phyloP scores from a whole-genome alignment of 2,113 vertebrate species.

The Zootoca vivipara region DNA sequence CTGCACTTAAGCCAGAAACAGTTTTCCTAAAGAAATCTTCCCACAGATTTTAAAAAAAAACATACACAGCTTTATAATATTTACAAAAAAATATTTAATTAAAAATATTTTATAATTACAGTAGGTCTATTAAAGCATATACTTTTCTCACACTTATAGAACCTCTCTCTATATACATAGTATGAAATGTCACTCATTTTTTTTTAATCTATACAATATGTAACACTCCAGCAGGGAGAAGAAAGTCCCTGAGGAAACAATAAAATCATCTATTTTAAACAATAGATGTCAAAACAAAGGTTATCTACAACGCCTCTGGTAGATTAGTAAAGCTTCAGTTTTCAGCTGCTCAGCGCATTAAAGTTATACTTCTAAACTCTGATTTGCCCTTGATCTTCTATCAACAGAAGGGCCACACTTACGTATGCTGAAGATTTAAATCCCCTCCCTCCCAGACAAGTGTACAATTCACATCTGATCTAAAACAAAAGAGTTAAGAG shows the following conservation, averaged over 20 bases:
- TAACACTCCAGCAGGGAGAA: constrained; percentile 90
- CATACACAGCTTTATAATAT: constrained; percentile 87
- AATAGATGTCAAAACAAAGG: constrained; percentile 87
- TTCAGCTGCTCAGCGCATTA: constrained; percentile 80
- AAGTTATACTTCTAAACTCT: constrained; percentile 74
- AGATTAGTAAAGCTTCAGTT: constrained; percentile 95
- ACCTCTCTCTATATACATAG: constrained; percentile 97
- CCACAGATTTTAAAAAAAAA: constrained; percentile 77
- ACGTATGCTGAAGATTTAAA: constrained; percentile 57
- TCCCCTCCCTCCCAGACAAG: constrained; percentile 65
- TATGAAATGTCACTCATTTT: constrained; percentile 90
- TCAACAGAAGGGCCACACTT: constrained; percentile 64
- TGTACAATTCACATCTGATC: constrained; percentile 71
- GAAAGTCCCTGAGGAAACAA: constrained; percentile 83
- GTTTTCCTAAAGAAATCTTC: constrained; percentile 73
- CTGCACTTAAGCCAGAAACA: constrained; percentile 63
- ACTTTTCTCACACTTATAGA: constrained; percentile 98
- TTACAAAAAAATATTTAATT: constrained; percentile 98
- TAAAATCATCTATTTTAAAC: constrained; percentile 99
- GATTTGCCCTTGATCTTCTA: constrained; percentile 66
- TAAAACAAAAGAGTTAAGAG: constrained; percentile 64
- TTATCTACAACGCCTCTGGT: constrained; percentile 88
- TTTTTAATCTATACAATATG: constrained; percentile 90
- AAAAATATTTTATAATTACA: constrained; percentile 99
- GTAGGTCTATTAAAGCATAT: constrained; percentile 98